These are phyloP conservation scores for Quadriops clusia DNA, from an alignment of 2,888 invertebrate species.

Conservation along the genomic window DNA sequence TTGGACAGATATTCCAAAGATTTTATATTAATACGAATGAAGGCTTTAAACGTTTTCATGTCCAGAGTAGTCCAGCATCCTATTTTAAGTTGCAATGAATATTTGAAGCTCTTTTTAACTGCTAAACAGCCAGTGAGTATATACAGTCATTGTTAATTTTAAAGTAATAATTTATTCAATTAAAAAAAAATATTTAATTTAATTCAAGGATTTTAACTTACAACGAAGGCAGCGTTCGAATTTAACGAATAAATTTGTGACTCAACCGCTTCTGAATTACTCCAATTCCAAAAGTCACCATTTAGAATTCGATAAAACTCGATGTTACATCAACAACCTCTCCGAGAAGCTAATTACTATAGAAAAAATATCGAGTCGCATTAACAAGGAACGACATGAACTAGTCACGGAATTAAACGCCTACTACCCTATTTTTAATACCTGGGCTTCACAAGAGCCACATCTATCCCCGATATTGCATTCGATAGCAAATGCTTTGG, in stretches of 20 bases:
- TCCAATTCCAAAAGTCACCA: slow-evolving; percentile 44
- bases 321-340: slow-evolving; percentile 47
- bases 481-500: slow-evolving; percentile 38
- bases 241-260: slow-evolving; percentile 32
- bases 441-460: slow-evolving; percentile 49
- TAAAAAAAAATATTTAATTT: slow-evolving; percentile 8
- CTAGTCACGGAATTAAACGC: slow-evolving; percentile 44
- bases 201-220: slow-evolving; percentile 46
- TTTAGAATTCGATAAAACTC: slow-evolving; percentile 50
- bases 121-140: slow-evolving; percentile 48
- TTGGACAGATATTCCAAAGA: slow-evolving; percentile 59
- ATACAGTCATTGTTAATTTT: neutral
- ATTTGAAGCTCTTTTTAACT: slow-evolving; percentile 52
- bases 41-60: slow-evolving; percentile 52
- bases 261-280: slow-evolving; percentile 12
- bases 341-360: slow-evolving; percentile 50
- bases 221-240: slow-evolving; percentile 48
- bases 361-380: slow-evolving; percentile 51
- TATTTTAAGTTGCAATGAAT: slow-evolving; percentile 52
- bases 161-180: slow-evolving; percentile 5
- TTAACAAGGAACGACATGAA: slow-evolving; percentile 50
- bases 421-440: slow-evolving; percentile 48
- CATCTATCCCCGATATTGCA: slow-evolving; percentile 38
- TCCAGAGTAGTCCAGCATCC: slow-evolving; percentile 56
- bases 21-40: slow-evolving; percentile 54